These are phyloP conservation scores for Nothura maculosa DNA, from an alignment of 2,797 vertebrate species.

Conservation along the genomic window DNA sequence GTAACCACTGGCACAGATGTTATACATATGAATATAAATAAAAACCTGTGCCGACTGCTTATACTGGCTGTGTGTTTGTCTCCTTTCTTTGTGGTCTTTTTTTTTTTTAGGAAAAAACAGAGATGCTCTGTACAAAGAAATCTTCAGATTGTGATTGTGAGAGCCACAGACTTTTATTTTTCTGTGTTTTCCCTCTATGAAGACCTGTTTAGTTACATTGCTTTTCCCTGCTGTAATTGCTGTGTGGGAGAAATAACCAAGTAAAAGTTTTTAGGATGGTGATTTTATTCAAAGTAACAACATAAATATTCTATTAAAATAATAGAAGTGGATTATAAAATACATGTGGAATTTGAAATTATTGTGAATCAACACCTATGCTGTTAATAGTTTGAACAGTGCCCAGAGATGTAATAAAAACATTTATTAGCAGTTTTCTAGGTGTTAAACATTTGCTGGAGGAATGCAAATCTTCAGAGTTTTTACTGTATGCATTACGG, in stretches of 20 bases:
- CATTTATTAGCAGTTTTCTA: not conserved
- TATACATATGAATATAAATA: not conserved
- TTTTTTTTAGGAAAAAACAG: not conserved
- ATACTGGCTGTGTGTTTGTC: not conserved
- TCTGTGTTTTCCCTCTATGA: not conserved
- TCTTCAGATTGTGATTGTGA: not conserved
- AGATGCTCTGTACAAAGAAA: not conserved
- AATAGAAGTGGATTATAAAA: not conserved
- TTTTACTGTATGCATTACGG: not conserved
- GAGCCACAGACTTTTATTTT: constrained; percentile 44
- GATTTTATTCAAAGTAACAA: not conserved
- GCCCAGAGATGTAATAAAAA: not conserved
- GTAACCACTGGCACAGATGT: not conserved
- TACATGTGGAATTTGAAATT: not conserved
- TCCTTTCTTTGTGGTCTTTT: not conserved
- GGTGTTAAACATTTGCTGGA: not conserved
- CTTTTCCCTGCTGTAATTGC: not conserved
- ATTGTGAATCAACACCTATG: not conserved
- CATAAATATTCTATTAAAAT: not conserved
- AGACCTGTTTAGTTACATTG: not conserved
- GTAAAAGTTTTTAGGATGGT: not conserved
- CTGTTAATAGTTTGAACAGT: not conserved
- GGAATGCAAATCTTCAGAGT: not conserved
- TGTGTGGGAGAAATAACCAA: not conserved
- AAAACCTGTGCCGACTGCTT: not conserved